Percentiles rank a stretch among this genome's conserved stretches.
phyloP scores from a whole-genome alignment of 2,888 invertebrate species.

The Oscheius sp. region DNA sequence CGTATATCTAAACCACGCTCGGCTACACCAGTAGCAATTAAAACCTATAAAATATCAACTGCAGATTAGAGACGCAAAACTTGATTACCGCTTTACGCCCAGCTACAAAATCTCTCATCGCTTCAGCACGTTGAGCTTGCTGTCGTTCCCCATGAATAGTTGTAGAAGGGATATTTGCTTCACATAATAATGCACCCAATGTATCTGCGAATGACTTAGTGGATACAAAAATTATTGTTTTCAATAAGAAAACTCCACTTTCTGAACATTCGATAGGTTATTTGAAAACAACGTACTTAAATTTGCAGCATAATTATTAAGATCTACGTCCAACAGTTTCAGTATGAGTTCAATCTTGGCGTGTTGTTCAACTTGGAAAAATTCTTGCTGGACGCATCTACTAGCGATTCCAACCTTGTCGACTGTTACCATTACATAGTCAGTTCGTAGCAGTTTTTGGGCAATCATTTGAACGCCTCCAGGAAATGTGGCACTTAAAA shows the following conservation, averaged over 20 bases:
- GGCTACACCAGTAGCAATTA: constrained; percentile 94
- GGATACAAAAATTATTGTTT: constrained; percentile 86
- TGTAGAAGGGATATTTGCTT: constrained; percentile 81
- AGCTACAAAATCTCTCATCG: constrained; percentile 81
- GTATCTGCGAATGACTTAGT: constrained; percentile 91
- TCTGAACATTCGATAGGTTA: constrained; percentile 42
- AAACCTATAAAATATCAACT: constrained; percentile 33
- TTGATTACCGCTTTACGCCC: constrained; percentile 45
- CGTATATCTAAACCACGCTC: constrained; percentile 81
- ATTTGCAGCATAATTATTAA: constrained; percentile 41
- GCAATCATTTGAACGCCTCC: constrained; percentile 84
- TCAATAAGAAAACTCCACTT: constrained; percentile 51
- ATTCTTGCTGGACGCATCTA: constrained; percentile 86
- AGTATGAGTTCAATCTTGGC: constrained; percentile 84
- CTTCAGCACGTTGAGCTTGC: constrained; percentile 80
- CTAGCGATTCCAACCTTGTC: constrained; percentile 94
- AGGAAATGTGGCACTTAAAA: constrained; percentile 80
- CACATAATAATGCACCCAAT: constrained; percentile 85
- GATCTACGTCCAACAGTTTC: constrained; percentile 78
- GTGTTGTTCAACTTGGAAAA: constrained; percentile 75
- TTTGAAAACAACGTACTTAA: constrained; percentile 33
- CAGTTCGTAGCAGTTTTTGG: constrained; percentile 80
- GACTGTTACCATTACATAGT: constrained; percentile 88
- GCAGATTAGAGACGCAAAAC: not conserved
- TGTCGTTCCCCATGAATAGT: constrained; percentile 77